Conservation (phyloP, 2,113 vertebrate species). For the Otocyon megalotis region DNA sequence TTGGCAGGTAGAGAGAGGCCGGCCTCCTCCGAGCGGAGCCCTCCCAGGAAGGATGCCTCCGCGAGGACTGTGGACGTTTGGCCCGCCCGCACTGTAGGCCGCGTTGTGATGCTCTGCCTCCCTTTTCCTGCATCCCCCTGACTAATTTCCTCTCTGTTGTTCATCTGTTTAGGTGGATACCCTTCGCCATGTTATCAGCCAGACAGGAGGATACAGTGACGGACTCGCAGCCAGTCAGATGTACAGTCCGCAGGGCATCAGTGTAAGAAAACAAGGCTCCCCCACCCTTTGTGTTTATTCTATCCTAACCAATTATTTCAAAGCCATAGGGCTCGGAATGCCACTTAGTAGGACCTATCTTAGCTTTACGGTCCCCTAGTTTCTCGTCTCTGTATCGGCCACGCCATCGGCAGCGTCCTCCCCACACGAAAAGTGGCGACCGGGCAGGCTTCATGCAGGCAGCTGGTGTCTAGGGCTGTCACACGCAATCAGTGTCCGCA, state of each 20-base stretch:
- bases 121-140: background rate
- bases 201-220: constrained; percentile 99
- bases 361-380: constrained; percentile 91
- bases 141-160: constrained; percentile 79
- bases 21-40: background rate
- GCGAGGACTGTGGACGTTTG: background rate
- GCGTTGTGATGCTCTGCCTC: background rate
- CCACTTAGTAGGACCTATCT: constrained; percentile 93
- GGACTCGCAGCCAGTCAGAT: constrained; percentile 99
- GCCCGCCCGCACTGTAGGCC: background rate
- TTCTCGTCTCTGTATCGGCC: constrained; percentile 90
- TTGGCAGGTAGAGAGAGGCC: background rate
- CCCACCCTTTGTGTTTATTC: constrained; percentile 75
- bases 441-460: constrained; percentile 87
- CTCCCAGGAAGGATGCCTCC: background rate
- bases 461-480: constrained; percentile 92
- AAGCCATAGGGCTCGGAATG: constrained; percentile 93
- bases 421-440: constrained; percentile 82
- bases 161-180: constrained; percentile 97
- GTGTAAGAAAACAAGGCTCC: constrained; percentile 92
- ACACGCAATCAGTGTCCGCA: constrained; percentile 89
- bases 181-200: constrained; percentile 99
- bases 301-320: constrained; percentile 94
- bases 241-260: constrained; percentile 99
- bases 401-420: constrained; percentile 87